Evolutionary conservation across 2,888 invertebrate species (phyloP).

Genomic region (Meganola albula): DNA sequence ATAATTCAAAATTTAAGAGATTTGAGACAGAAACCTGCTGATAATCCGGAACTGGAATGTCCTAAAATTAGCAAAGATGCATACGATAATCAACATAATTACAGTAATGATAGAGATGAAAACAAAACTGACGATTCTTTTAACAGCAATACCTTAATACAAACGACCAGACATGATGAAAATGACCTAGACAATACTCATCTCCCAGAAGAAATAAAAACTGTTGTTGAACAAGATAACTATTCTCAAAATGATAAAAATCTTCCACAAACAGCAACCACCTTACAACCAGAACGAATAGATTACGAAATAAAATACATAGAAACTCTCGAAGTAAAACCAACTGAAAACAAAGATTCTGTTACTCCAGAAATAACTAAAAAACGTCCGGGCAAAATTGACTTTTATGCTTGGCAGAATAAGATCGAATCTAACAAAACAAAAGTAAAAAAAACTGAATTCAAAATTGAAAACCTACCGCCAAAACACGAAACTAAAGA

Average conservation of each 20-base stretch:
- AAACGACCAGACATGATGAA: not conserved
- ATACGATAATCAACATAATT: no score
- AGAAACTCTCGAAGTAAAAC: slow-evolving; percentile 4
- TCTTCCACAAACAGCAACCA: slow-evolving; percentile 15
- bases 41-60: no score
- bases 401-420: slow-evolving; percentile 12
- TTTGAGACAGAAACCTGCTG: no score
- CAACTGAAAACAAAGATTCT: slow-evolving; percentile 5
- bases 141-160: not conserved
- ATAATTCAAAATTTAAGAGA: no score
- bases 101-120: not conserved
- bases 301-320: no score
- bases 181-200: slow-evolving; percentile 1
- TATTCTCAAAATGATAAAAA: slow-evolving; percentile 5
- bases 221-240: slow-evolving; percentile 1
- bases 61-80: no score
- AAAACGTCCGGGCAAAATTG: slow-evolving; percentile 12
- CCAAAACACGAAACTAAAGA: no score
- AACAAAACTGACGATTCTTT: not conserved
- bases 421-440: slow-evolving; percentile 4
- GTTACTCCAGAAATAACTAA: slow-evolving; percentile 13
- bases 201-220: no score
- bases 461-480: no score
- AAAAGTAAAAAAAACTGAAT: not conserved
- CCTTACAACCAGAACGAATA: slow-evolving; percentile 23